These are phyloP conservation scores for Drosophila virilis DNA, from an alignment of 1,140 invertebrate genomes.

Conservation along the genomic window DNA sequence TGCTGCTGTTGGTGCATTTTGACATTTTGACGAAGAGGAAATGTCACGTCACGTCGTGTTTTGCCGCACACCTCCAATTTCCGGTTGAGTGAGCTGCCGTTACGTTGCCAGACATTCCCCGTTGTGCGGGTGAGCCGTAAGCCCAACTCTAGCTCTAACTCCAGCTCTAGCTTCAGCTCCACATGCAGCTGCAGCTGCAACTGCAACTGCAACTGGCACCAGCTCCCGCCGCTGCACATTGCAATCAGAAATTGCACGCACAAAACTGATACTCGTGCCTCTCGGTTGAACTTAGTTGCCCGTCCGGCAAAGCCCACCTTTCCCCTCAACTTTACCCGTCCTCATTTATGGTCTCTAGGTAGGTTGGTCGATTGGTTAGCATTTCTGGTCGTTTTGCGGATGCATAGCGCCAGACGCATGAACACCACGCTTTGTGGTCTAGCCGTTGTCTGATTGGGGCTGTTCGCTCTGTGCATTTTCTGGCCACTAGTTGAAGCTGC, in stretches of 20 bases:
- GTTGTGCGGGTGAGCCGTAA: constrained; percentile 35
- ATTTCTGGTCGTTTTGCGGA: constrained; percentile 70
- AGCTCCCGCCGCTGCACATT: constrained; percentile 12
- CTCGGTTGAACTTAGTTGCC: constrained; percentile 19
- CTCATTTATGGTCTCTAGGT: constrained; percentile 11
- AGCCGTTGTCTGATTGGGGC: constrained; percentile 30
- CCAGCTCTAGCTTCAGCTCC: constrained; percentile 5
- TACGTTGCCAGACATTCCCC: constrained; percentile 19
- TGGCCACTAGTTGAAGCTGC: neutral
- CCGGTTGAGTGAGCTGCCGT: constrained; percentile 80
- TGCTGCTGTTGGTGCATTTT: constrained; percentile 70
- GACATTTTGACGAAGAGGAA: constrained; percentile 84
- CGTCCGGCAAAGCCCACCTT: neutral
- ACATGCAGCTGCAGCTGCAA: constrained; percentile 2
- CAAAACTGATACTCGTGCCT: constrained; percentile 42
- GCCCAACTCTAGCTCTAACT: constrained; percentile 19
- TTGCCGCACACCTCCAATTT: constrained; percentile 84
- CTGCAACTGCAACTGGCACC: constrained; percentile 2
- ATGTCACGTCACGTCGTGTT: constrained; percentile 84
- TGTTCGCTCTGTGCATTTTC: neutral
- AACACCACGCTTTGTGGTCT: constrained; percentile 61
- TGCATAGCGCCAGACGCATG: constrained; percentile 48
- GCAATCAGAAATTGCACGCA: constrained; percentile 72
- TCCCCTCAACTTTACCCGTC: neutral
- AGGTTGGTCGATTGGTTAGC: constrained; percentile 49